phyloP scores from a whole-genome alignment of 2,888 invertebrate species.

The Onchidella celtica region DNA sequence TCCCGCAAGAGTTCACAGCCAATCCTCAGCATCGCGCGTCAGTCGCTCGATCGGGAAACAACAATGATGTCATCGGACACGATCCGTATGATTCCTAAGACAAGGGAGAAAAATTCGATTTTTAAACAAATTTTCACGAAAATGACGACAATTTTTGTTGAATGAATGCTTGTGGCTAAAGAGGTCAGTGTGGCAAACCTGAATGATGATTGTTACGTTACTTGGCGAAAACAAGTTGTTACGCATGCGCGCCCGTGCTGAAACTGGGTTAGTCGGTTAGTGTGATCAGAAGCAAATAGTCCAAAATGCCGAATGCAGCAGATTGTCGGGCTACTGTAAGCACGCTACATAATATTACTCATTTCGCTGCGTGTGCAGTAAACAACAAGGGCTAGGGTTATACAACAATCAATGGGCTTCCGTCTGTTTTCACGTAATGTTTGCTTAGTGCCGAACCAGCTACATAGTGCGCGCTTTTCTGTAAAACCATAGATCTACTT shows the following conservation, averaged over 20 bases:
- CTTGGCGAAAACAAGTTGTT: conserved; percentile 36
- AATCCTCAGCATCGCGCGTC: not conserved
- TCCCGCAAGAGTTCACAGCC: not conserved
- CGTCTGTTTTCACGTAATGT: too few relatives aligned
- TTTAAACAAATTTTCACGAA: not conserved
- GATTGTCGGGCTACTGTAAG: too few relatives aligned
- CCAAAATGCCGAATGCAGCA: too few relatives aligned
- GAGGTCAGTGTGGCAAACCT: conserved; percentile 41
- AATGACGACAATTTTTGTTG: conserved; percentile 27
- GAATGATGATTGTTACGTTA: conserved; percentile 25
- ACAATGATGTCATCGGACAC: not conserved
- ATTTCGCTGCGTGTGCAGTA: too few relatives aligned
- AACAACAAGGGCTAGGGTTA: too few relatives aligned
- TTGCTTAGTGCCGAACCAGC: too few relatives aligned
- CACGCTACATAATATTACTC: too few relatives aligned
- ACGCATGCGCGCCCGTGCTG: conserved; percentile 32
- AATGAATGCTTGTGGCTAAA: conserved; percentile 14
- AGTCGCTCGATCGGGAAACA: not conserved
- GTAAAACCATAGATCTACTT: too few relatives aligned
- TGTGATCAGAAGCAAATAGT: conserved; percentile 19
- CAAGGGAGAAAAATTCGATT: not conserved
- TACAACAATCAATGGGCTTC: too few relatives aligned
- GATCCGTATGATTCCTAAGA: not conserved
- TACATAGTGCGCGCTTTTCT: too few relatives aligned
- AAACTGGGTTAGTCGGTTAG: conserved; percentile 49